Percentiles rank a stretch among this genome's conserved stretches.
Evolutionary conservation across 2,797 vertebrate genomes (phyloP).

Genomic region (Gymnothorax javanicus): DNA sequence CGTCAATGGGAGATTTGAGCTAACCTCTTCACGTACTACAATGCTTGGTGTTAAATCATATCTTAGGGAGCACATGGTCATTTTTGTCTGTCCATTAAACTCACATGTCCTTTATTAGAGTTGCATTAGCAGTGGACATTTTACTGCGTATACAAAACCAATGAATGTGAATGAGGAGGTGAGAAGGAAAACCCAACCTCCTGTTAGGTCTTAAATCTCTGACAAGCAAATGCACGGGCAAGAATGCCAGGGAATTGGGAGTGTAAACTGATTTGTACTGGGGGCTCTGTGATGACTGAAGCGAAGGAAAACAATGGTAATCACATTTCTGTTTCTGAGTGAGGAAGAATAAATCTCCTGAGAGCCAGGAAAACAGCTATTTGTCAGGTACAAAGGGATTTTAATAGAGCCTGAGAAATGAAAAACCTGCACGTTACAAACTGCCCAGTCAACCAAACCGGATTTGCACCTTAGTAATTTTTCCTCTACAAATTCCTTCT

Average conservation of each 20-base stretch:
- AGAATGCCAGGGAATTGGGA: not conserved
- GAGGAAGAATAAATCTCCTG: not conserved
- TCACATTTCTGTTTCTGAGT: slow-evolving; percentile 1
- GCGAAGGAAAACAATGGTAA: slow-evolving; percentile 6
- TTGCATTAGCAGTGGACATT: too few species aligned
- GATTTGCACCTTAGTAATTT: not conserved
- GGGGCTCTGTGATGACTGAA: not conserved
- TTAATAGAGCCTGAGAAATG: not conserved
- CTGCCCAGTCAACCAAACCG: not conserved
- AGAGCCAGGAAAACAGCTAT: not conserved
- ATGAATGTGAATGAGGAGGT: not conserved
- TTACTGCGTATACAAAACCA: not conserved
- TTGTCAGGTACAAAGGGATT: not conserved
- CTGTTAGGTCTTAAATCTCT: not conserved
- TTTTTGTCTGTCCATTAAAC: too few species aligned
- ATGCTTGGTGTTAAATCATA: too few species aligned
- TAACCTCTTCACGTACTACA: not conserved
- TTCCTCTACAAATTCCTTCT: not conserved
- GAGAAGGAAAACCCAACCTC: not conserved
- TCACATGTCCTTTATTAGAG: too few species aligned
- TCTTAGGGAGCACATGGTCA: too few species aligned
- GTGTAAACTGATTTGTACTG: slow-evolving; percentile 11
- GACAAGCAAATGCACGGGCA: not conserved
- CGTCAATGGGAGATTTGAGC: not conserved
- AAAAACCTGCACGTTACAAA: not conserved